Percentiles rank a stretch among this genome's conserved stretches.
Conservation (phyloP, 2,888 invertebrate species). For the Megalurothrips usitatus region DNA sequence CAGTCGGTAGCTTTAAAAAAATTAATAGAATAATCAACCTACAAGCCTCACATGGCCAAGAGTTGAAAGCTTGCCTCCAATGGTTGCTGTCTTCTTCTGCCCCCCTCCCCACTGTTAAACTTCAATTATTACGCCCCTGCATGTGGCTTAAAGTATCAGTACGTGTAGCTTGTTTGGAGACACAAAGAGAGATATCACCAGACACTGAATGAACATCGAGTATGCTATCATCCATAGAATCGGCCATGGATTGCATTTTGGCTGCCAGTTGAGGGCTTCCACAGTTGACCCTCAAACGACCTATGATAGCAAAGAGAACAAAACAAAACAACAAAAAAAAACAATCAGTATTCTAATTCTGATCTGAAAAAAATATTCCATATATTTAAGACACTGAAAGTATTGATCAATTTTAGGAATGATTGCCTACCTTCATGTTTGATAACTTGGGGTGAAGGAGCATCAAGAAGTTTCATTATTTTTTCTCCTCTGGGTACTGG, state of each 20-base stretch:
- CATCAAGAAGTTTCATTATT: neutral
- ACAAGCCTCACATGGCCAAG: too few species aligned
- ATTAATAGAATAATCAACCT: too few species aligned
- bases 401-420: neutral
- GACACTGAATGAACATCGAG: neutral
- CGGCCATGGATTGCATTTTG: neutral
- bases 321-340: too few species aligned
- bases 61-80: too few species aligned
- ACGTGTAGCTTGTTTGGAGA: neutral
- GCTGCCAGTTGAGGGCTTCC: constrained; percentile 7
- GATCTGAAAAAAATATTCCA: neutral
- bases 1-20: too few species aligned
- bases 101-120: too few species aligned
- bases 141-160: neutral
- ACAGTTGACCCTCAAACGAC: neutral
- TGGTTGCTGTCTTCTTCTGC: too few species aligned
- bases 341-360: neutral
- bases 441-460: neutral
- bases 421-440: neutral
- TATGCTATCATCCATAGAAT: neutral
- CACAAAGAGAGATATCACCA: neutral
- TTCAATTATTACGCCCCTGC: too few species aligned
- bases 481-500: neutral
- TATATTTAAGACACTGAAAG: neutral
- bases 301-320: neutral